Evolutionary conservation across 2,888 invertebrate genomes (phyloP).

Genomic region (Lycaena phlaeas): DNA sequence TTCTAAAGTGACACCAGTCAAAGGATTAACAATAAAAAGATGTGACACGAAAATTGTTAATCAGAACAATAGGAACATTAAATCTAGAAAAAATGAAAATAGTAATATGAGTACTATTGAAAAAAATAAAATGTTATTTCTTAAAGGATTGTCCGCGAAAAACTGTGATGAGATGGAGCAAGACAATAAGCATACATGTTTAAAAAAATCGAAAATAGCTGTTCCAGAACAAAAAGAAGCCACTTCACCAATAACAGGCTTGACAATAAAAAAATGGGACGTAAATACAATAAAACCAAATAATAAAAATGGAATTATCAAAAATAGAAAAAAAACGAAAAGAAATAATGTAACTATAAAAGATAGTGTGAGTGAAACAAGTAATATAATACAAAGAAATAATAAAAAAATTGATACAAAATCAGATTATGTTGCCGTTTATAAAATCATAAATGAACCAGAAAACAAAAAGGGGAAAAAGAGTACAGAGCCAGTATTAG

Average conservation of each 20-base stretch:
- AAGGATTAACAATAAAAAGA: conserved; percentile 3
- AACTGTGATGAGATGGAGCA: neutral
- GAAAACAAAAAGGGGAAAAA: conserved; percentile 5
- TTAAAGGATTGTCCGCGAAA: neutral
- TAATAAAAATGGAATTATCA: neutral
- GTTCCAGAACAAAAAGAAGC: neutral
- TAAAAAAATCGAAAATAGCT: neutral
- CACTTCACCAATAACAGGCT: neutral
- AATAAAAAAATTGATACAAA: neutral
- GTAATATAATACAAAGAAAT: neutral
- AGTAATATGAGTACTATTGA: neutral
- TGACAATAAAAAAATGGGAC: neutral
- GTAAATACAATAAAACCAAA: neutral
- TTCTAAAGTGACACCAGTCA: neutral
- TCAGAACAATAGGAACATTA: neutral
- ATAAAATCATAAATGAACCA: conserved; percentile 15
- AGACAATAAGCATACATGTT: neutral
- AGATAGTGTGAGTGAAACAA: neutral
- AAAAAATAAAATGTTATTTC: neutral
- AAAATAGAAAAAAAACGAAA: neutral
- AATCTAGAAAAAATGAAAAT: neutral
- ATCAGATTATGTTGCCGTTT: conserved; percentile 13
- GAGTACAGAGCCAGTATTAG: conserved; percentile 17
- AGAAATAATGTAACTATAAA: neutral
- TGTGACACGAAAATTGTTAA: neutral